These are phyloP conservation scores for Dendrocincla tyrannina DNA, from an alignment of 2,797 vertebrate species.

Conservation along the genomic window DNA sequence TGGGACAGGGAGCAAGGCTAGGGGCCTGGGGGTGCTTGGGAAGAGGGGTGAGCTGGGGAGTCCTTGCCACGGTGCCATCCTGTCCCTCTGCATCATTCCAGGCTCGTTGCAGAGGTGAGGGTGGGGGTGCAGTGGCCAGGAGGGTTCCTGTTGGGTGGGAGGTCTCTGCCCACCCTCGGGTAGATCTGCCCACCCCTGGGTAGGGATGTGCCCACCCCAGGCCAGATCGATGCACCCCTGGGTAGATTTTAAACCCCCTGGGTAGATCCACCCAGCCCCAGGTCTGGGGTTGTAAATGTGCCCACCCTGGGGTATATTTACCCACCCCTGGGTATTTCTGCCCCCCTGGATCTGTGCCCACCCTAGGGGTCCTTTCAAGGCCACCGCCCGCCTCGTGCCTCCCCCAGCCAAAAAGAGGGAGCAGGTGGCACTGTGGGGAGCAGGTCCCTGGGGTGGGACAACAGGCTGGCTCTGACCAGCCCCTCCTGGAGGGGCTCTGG, in stretches of 20 bases:
- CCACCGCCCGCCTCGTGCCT: neutral
- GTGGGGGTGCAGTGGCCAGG: neutral
- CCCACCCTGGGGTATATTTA: too few species aligned
- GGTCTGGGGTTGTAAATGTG: too few species aligned
- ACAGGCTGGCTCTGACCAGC: neutral
- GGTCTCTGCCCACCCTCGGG: neutral
- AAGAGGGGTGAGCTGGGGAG: neutral
- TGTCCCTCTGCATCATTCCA: neutral
- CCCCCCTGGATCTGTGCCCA: too few species aligned
- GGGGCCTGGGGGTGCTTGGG: neutral
- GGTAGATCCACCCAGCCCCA: too few species aligned
- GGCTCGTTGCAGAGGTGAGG: neutral
- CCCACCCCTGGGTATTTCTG: too few species aligned
- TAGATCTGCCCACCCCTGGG: neutral
- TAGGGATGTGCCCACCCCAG: too few species aligned
- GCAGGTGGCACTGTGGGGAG: neutral
- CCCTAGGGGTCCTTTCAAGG: neutral
- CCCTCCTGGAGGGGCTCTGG: too few species aligned
- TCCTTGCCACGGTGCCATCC: accelerated
- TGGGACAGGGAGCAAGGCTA: neutral
- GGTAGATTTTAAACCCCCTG: too few species aligned
- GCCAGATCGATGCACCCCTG: too few species aligned
- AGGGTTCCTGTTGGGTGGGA: neutral
- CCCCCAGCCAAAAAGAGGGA: neutral
- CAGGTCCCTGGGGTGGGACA: neutral